A percentile compares a stretch with the other conserved stretches of the same genome.
Conservation (phyloP, 2,888 invertebrate genomes). For the Parnassius orleans region DNA sequence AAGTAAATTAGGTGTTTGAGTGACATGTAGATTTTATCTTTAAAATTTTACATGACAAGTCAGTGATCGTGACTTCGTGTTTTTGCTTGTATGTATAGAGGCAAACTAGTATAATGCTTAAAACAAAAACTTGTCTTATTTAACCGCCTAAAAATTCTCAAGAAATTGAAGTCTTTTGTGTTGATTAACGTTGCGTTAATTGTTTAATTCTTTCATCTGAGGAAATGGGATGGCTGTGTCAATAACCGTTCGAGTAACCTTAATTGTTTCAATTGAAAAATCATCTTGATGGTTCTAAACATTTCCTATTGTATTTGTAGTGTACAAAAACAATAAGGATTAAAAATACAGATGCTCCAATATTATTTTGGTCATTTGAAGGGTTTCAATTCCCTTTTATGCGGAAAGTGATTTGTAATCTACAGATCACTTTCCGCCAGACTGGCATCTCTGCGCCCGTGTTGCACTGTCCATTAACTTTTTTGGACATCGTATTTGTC, state of each 20-base stretch:
- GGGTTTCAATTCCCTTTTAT: too few species aligned
- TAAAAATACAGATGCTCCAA: too few species aligned
- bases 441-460: too few species aligned
- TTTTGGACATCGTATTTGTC: too few species aligned
- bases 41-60: conserved; percentile 30
- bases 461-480: too few species aligned
- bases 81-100: background rate
- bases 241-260: conserved; percentile 57
- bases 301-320: background rate
- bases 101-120: background rate
- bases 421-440: too few species aligned
- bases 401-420: too few species aligned
- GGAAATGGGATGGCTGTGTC: conserved; percentile 14
- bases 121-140: conserved; percentile 16
- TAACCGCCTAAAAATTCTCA: conserved; percentile 18
- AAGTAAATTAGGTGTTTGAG: conserved; percentile 40
- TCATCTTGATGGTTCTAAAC: conserved; percentile 28
- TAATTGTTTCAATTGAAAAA: conserved; percentile 78
- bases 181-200: conserved; percentile 19
- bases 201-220: conserved; percentile 26
- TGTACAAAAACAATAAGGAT: conserved; percentile 22
- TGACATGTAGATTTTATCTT: conserved; percentile 33
- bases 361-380: too few species aligned
- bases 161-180: conserved; percentile 21
- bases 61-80: conserved; percentile 10